Evolutionary conservation across 2,113 vertebrate species (phyloP), one percentile per base, ranked within the genome.

Genomic region (Melanotaenia duboulayi): DNA sequence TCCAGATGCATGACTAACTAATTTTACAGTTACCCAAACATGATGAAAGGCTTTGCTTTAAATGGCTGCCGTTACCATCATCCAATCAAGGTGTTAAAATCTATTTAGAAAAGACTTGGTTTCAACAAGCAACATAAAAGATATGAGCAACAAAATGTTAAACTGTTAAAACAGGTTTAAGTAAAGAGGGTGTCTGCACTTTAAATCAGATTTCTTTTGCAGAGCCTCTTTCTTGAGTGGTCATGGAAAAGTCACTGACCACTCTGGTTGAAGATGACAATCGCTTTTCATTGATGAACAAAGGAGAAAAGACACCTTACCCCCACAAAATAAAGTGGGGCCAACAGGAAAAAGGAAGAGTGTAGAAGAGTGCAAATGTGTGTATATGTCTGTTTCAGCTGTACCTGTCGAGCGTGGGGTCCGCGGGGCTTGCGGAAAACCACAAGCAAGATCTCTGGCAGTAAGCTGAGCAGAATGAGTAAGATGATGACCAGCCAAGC

Each of bases 401-500:
- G 20, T 91, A 95, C 94, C 93, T 94, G 91, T 79, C 81, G 85
- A 69, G 87, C 12, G 11, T 84, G 65, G 17, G 90, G 86, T 55
- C 84, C 85, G 7, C 65, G 86, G 62, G 89, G 91, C 60, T 90
- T 92, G 70, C 87, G 90, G 58, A 94, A 85, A 52, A 94, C 90
- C 55, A 74, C 82, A 40, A 95, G 81, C 73, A 99, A 92, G 86
- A 99, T 95, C 90, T 98, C 97, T 63, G 98, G 98, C 87, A 97
- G 95, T 81, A 99, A 94, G 86, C 97, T 96, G 92, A 98, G 91
- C 89, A 97, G 92, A 85, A 98, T 95, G 92, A 99, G 96, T 85
- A 97, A 91, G 84, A 98, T 93, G 93, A 99, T 96, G 86, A 95
- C 95, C 92, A 99, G 93, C 97, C 97, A 99, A 2, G 93, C 93